Evolutionary conservation across 2,797 vertebrate species (phyloP), one percentile per base, ranked within the genome.

Genomic region (Cynodonichthys magdalenae): DNA sequence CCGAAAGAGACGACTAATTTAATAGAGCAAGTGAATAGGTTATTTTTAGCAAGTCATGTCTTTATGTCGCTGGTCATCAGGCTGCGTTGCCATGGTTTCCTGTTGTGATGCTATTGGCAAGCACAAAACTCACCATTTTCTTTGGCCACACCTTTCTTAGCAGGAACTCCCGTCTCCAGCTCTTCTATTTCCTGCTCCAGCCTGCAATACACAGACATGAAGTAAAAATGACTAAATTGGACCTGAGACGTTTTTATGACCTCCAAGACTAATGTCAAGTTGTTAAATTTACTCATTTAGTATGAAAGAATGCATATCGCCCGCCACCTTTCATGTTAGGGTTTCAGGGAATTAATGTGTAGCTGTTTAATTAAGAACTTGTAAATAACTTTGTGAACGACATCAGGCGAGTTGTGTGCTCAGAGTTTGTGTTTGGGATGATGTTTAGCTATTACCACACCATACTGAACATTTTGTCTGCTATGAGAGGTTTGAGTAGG

Each of bases 101-200:
- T 47, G 39, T 49, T 42, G 53, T 36, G 81, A 82, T 83, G 83
- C 77, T 75, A 39, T 31, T 39, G 36, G 80, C 84, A 80, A 81
- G 29, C 63, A 85, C 74, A 24, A 34, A 60, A 82, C 83, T 80
- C 84, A 91, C 87, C 87, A 3, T 88, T 89, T 72, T 86, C 91
- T 9, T 84, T 92, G 20, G 42, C 81, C 66, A 90, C 72, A 87
- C 94, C 87, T 89, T 94, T 74, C 84, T 79, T 11, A 84, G 69
- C 85, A 0, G 92, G 86, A 10, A 82, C 81, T 0, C 93, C 86
- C 0, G 88, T 95, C 90, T 99, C 97, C 83, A 99, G 90, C 1
- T 86, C 89, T 62, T 97, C 96, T 9, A 99, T 94, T 84, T 97
- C 96, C 83, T 92, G 93, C 89, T 97, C 96, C 81, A 98, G 89